Evolutionary conservation across 2,113 vertebrate genomes (phyloP), one percentile per base, ranked within the genome.

Genomic region (Pandion haliaetus): DNA sequence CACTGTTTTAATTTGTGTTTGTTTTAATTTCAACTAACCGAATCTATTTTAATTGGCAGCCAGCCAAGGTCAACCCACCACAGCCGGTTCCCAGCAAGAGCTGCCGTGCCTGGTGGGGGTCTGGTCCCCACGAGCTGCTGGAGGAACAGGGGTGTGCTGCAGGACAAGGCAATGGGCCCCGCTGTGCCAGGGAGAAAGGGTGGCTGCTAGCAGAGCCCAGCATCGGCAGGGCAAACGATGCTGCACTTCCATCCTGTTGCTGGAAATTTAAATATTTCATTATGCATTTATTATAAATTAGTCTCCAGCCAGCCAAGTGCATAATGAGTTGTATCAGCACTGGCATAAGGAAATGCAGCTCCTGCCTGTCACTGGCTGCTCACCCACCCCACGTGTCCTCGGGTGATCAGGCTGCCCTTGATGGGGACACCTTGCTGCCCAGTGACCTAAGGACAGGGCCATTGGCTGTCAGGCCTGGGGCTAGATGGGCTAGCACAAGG

Each of bases 141-240:
- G 21, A 28, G 40, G 29, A 58, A 58, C 6, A 3, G 1, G 19
- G 40, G 10, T 44, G 4, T 17, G 8, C 38, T 82, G 77, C 1
- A 2, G 63, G 77, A 89, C 6, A 9, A 61, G 80, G 40, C 49
- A 36, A 18, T 3, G 24, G 29, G 9, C 4, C 15, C 38, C 6
- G 1, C 1, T 2, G 69, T 20, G 55, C 36, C 44, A 8, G 40
- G 24, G 13, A 26, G 21, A 80, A 72, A 40, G 61, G 52, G 20
- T 1, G 1, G 40, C 25, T 61, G n/a, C 24, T 25, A 72, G 52
- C 66, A 63, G 55, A 76, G 55, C 69, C 55, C 3, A 3, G 32
- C 0, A 0, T 19, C 7, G 0, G 29, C 52, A 72, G 34, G 24
- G 49, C 7, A 10, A 65, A 20, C 0, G 7, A 13, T 25, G 65